A percentile compares a stretch with the other conserved stretches of the same genome.
Evolutionary conservation across 2,888 invertebrate species (phyloP).

Genomic region (Dryococelus australis): DNA sequence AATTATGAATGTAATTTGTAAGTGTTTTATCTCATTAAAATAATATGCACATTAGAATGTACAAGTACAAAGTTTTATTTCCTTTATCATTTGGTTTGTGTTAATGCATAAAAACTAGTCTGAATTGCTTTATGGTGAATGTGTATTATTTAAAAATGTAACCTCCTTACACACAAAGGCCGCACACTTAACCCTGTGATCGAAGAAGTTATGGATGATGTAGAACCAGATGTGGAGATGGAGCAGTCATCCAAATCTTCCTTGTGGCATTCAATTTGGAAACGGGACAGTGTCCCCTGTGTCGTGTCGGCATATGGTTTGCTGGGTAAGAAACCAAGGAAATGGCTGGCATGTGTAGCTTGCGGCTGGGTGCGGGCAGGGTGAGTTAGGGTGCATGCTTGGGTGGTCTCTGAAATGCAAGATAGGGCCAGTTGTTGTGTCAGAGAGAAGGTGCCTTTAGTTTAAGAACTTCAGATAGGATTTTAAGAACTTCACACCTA

Average conservation of each 20-base stretch:
- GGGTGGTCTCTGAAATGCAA: background rate
- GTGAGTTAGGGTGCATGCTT: background rate
- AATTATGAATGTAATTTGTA: too few relatives aligned
- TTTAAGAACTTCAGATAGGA: too few relatives aligned
- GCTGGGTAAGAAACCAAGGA: slow-evolving; percentile 52
- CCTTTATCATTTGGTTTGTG: too few relatives aligned
- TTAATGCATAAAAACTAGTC: background rate
- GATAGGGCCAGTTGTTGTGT: background rate
- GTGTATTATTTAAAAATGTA: slow-evolving; percentile 8
- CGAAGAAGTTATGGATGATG: slow-evolving; percentile 38
- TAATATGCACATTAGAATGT: too few relatives aligned
- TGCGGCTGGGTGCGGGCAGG: background rate
- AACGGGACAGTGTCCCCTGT: slow-evolving; percentile 54
- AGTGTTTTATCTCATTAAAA: too few relatives aligned
- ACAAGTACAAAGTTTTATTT: too few relatives aligned
- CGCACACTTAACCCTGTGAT: background rate
- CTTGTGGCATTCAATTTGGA: slow-evolving; percentile 50
- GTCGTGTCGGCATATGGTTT: slow-evolving; percentile 55
- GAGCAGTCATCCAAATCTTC: slow-evolving; percentile 26
- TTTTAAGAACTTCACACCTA: too few relatives aligned
- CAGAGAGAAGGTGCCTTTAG: too few relatives aligned
- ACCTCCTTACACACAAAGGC: background rate
- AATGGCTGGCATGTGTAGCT: background rate
- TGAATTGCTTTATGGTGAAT: background rate
- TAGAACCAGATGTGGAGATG: slow-evolving; percentile 32